Evolutionary conservation across 2,888 invertebrate species (phyloP).

Genomic region (Steinernema scapterisci): DNA sequence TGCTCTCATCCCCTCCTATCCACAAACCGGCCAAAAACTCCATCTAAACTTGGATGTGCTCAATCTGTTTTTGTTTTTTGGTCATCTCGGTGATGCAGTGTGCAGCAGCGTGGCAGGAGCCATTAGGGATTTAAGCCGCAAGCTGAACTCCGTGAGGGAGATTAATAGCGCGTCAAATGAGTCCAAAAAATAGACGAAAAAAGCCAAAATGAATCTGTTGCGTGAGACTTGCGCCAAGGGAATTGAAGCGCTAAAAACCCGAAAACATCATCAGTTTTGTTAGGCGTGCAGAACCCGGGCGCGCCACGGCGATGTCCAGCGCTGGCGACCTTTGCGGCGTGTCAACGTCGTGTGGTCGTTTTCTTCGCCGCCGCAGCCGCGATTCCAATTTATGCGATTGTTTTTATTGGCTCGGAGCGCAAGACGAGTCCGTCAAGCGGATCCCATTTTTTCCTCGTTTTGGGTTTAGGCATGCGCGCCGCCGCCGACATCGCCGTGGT

Average conservation of each 20-base stretch:
- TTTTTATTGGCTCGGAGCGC: constrained; percentile 15
- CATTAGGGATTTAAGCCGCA: constrained; percentile 29
- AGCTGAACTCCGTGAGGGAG: background rate
- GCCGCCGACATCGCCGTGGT: background rate
- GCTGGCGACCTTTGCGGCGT: background rate
- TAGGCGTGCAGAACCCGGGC: constrained; percentile 3
- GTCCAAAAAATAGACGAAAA: constrained; percentile 18
- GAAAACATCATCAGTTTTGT: constrained; percentile 15
- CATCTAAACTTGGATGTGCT: too few relatives aligned
- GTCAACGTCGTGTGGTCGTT: background rate
- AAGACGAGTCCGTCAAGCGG: background rate
- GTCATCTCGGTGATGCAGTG: too few relatives aligned
- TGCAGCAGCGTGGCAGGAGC: background rate
- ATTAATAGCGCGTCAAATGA: constrained; percentile 11
- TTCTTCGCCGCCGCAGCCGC: background rate
- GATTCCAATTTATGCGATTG: constrained; percentile 30
- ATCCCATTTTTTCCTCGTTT: background rate
- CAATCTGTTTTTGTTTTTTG: too few relatives aligned
- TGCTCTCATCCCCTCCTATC: too few relatives aligned
- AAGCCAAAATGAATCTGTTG: background rate
- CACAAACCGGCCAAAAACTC: too few relatives aligned
- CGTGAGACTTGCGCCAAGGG: background rate
- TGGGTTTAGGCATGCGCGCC: background rate
- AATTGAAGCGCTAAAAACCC: constrained; percentile 7
- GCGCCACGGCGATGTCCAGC: background rate